Evolutionary conservation across 1,140 invertebrate genomes (phyloP), one percentile per base, ranked within the genome.

Genomic region (Drosophila sucinea): DNA sequence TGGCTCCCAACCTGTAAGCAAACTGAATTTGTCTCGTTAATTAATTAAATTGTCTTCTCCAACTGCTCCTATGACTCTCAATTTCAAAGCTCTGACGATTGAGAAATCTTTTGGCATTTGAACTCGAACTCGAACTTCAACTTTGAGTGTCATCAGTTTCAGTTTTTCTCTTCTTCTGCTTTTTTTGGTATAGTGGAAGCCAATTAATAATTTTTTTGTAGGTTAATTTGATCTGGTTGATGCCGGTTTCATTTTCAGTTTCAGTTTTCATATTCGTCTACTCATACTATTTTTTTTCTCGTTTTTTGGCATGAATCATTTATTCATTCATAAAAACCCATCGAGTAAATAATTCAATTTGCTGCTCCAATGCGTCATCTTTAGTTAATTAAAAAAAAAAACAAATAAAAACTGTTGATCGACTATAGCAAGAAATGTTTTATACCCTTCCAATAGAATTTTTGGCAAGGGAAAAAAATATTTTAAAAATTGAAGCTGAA

Each of bases 11-110:
- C 58, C 44, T 47, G 61, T 64, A 54, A 66, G 56, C 73, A 85
- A 77, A 86, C 74, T 72, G 65, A 72, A 84, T 78, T 70, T 62
- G 74, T 70, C 70, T 73, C 82, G 74, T 84, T 85, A 84, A 84
- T 84, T 84, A 85, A 84, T 84, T 84, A 81, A 74, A 84, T 81
- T 84, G 73, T 85, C 77, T 70, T 70, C 67, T 51, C 44, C 44
- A 51, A 51, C 44, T 27, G 25, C 44, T 51, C 1, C 23, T 73
- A 73, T 70, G 62, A 60, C 65, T 63, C 30, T 67, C 54, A 35
- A 38, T 38, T 38, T 38, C 35, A 38, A 33, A 30, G 56, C 64
- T 17, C 17, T 55, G 51, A 68, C 61, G 54, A 85, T 77, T 85
- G 69, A 77, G 63, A 81, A 80, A 72, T 81, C 67, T 72, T 67